phyloP scores from a whole-genome alignment of 2,113 vertebrate species.

The Micronycteris hirsuta region DNA sequence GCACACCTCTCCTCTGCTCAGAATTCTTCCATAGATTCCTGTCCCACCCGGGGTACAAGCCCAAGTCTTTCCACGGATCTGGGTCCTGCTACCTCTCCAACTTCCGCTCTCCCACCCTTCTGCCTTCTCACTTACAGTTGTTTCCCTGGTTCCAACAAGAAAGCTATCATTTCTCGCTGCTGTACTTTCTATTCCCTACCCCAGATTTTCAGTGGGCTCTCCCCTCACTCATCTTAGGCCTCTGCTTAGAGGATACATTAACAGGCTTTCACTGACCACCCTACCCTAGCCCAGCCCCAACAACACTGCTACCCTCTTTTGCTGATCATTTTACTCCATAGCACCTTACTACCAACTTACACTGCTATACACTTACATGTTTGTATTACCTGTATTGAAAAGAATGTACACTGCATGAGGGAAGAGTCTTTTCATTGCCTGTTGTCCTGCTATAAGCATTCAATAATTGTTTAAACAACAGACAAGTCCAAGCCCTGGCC shows the following conservation, averaged over 20 bases:
- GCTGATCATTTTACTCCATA: background rate
- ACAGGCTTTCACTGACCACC: background rate
- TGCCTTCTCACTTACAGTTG: background rate
- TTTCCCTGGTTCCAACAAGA: background rate
- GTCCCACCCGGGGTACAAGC: background rate
- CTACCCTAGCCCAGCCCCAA: background rate
- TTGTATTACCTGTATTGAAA: background rate
- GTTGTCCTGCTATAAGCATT: background rate
- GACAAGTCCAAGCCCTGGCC: background rate
- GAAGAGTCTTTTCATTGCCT: background rate
- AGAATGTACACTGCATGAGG: background rate
- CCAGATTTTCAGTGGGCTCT: background rate
- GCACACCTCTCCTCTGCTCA: background rate
- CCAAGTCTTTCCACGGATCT: background rate
- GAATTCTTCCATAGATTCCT: background rate
- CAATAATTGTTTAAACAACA: background rate
- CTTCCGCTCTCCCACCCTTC: background rate
- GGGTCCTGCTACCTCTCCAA: background rate
- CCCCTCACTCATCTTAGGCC: background rate
- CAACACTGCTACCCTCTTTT: background rate
- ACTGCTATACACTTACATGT: background rate
- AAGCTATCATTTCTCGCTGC: background rate
- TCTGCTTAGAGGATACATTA: background rate
- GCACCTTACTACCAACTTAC: background rate
- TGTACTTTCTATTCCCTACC: background rate